phyloP scores from a whole-genome alignment of 2,797 vertebrate species.

The Gambelia wislizenii region DNA sequence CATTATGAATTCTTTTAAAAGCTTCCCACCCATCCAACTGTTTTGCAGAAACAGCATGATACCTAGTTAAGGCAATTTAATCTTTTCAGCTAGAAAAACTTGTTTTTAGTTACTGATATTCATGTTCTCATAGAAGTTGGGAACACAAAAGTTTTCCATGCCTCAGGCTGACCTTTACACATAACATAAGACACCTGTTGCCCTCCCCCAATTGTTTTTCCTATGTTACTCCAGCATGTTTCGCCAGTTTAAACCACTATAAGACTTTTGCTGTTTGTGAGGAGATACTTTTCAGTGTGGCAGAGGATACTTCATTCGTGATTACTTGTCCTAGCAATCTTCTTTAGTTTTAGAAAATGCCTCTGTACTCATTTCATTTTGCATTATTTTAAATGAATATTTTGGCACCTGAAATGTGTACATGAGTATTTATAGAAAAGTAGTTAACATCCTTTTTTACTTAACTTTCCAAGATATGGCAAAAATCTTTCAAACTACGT shows the following conservation, averaged over 20 bases:
- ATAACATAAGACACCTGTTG: too few species aligned
- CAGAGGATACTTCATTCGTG: not conserved
- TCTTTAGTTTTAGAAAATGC: not conserved
- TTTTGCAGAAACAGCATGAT: not conserved
- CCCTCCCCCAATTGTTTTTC: not conserved
- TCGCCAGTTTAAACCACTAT: not conserved
- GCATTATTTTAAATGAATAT: not conserved
- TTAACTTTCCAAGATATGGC: not conserved
- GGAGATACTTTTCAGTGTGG: not conserved
- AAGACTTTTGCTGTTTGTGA: not conserved
- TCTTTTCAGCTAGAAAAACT: not conserved
- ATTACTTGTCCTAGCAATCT: not conserved
- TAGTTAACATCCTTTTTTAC: not conserved
- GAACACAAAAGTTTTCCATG: conserved; percentile 14
- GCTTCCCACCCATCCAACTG: not conserved
- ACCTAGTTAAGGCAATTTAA: not conserved
- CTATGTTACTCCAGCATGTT: conserved; percentile 10
- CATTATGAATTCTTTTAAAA: not conserved
- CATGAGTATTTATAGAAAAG: not conserved
- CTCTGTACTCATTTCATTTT: not conserved
- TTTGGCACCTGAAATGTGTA: not conserved
- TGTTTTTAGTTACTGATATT: not conserved
- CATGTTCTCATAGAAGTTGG: not conserved
- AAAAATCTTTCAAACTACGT: not conserved
- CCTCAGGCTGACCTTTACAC: not conserved